Evolutionary conservation across 1,140 invertebrate species (phyloP).

Genomic region (Zaprionus gabonicus): DNA sequence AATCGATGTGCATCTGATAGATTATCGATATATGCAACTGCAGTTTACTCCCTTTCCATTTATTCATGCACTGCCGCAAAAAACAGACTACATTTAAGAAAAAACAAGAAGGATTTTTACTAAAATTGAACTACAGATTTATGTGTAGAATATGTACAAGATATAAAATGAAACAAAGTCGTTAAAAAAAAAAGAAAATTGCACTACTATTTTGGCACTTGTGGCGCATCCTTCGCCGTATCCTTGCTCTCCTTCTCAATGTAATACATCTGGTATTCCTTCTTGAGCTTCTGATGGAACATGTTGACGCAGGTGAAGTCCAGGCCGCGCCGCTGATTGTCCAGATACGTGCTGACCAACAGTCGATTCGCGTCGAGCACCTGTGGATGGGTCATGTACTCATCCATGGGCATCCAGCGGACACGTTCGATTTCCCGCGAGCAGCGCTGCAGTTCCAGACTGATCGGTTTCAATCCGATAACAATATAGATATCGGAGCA

Average conservation of each 20-base stretch:
- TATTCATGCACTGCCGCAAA: not conserved
- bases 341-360: conserved; percentile 88
- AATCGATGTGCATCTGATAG: not conserved
- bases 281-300: conserved; percentile 72
- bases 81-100: not conserved
- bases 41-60: not conserved
- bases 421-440: conserved; percentile 90
- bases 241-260: conserved; percentile 31
- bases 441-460: conserved; percentile 88
- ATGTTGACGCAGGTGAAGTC: conserved; percentile 85
- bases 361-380: conserved; percentile 90
- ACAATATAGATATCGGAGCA: conserved; percentile 95
- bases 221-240: not conserved
- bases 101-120: conserved; percentile 2
- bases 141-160: conserved; percentile 31
- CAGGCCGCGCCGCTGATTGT: conserved; percentile 87
- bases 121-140: conserved; percentile 18
- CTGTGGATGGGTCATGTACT: conserved; percentile 89
- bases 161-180: conserved; percentile 14
- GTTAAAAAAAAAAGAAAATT: conserved; percentile 5
- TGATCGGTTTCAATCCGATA: conserved; percentile 89
- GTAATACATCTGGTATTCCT: conserved; percentile 69
- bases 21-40: not conserved
- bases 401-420: conserved; percentile 93
- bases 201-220: conserved; percentile 22